Percentiles rank a stretch among this genome's conserved stretches.
These are phyloP conservation scores for Aplochiton taeniatus DNA, from an alignment of 2,797 vertebrate genomes.

Conservation along the genomic window DNA sequence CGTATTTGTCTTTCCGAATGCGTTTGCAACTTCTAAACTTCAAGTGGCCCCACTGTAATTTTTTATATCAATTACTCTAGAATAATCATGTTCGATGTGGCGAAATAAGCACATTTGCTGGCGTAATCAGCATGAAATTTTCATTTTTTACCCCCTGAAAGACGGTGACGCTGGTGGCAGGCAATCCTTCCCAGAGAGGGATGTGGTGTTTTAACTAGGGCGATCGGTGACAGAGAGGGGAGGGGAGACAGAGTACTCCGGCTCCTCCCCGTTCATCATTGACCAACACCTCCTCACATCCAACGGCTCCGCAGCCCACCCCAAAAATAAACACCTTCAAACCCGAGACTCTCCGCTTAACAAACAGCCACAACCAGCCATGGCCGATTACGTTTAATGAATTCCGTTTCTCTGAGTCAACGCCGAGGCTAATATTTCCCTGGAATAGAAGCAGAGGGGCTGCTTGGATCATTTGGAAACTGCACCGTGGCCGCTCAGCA, in stretches of 20 bases:
- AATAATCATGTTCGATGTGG: slow-evolving; percentile 13
- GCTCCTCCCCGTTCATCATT: slow-evolving; percentile 18
- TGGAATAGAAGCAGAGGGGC: slow-evolving; percentile 15
- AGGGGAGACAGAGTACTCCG: slow-evolving; percentile 12
- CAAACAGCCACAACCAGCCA: slow-evolving; percentile 3
- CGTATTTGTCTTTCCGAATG: not conserved
- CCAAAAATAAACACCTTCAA: no score
- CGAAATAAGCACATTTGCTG: not conserved
- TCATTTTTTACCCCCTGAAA: not conserved
- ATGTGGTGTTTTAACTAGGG: slow-evolving; percentile 34
- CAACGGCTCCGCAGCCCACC: not conserved
- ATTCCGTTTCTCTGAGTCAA: slow-evolving; percentile 27
- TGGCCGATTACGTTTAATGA: slow-evolving; percentile 29
- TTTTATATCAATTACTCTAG: slow-evolving; percentile 20
- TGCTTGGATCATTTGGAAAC: slow-evolving; percentile 24
- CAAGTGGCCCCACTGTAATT: not conserved
- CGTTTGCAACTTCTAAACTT: slow-evolving; percentile 9
- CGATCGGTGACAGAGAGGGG: slow-evolving; percentile 20
- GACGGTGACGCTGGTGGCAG: slow-evolving; percentile 2
- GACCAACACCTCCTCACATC: slow-evolving; percentile 13
- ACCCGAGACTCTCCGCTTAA: slow-evolving; percentile 10
- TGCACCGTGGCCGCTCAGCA: slow-evolving; percentile 28
- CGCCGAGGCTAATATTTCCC: slow-evolving; percentile 35
- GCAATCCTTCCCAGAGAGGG: slow-evolving; percentile 29
- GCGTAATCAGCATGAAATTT: slow-evolving; percentile 15